phyloP scores from a whole-genome alignment of 2,888 invertebrate genomes.

The Coecobrya sp. region DNA sequence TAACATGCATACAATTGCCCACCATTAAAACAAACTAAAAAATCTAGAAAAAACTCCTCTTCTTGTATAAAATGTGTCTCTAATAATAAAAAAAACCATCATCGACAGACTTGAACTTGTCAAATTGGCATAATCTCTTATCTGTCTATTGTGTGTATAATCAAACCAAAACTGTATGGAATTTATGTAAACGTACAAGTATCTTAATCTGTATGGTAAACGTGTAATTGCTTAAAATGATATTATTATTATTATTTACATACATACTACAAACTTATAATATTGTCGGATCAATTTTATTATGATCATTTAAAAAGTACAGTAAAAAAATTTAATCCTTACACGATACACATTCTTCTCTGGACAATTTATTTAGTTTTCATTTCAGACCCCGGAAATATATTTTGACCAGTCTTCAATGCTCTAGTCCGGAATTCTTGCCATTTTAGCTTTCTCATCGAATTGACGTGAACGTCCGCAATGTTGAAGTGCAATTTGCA shows the following conservation, averaged over 20 bases:
- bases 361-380: neutral
- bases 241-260: neutral
- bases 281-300: slow-evolving; percentile 41
- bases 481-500: slow-evolving; percentile 8
- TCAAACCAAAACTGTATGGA: slow-evolving; percentile 10
- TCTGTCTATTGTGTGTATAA: slow-evolving; percentile 7
- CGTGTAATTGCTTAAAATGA: slow-evolving; percentile 9
- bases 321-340: slow-evolving; percentile 12
- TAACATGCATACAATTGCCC: neutral
- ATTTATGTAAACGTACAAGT: slow-evolving; percentile 42
- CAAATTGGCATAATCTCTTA: neutral
- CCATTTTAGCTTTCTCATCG: neutral
- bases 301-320: slow-evolving; percentile 30
- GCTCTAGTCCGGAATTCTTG: neutral
- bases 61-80: neutral
- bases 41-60: neutral
- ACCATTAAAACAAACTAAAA: neutral
- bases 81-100: neutral
- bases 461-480: neutral
- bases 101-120: neutral
- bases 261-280: neutral
- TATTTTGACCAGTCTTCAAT: neutral
- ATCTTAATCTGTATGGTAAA: neutral
- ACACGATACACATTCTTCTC: neutral
- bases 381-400: no score